Percentiles rank a stretch among this genome's conserved stretches.
phyloP scores from a whole-genome alignment of 37 sponge, comb jelly and placozoan genomes.

The Mnemiopsis leidyi region DNA sequence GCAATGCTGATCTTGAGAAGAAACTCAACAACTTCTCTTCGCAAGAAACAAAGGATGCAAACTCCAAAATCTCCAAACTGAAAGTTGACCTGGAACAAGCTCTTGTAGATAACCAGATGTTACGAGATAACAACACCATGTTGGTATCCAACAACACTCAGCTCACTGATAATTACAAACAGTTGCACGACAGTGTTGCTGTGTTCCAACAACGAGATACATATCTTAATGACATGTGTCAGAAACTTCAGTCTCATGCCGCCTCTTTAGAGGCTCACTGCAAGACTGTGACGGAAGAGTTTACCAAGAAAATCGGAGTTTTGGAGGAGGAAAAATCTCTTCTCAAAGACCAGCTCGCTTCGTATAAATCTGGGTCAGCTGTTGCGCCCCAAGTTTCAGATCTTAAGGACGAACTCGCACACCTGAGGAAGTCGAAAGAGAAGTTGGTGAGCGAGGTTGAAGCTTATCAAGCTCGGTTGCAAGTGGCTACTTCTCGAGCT shows the following conservation, averaged over 20 bases:
- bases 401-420: background rate
- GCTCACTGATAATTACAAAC: background rate
- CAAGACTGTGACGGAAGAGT: background rate
- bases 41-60: background rate
- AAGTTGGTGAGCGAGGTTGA: conserved; percentile 5
- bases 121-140: background rate
- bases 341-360: background rate
- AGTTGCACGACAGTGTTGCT: conserved; percentile 3
- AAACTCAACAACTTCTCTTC: conserved; percentile 28
- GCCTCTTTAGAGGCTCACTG: background rate
- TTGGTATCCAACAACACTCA: conserved; percentile 18
- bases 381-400: background rate
- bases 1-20: conserved; percentile 53
- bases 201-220: conserved; percentile 29
- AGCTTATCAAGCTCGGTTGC: conserved; percentile 9
- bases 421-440: background rate
- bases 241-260: background rate
- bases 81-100: background rate
- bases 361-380: background rate
- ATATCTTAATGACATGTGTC: conserved; percentile 12
- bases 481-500: conserved; percentile 1
- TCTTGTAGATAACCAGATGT: background rate
- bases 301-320: background rate
- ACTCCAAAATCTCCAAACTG: background rate
- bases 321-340: background rate